These are phyloP conservation scores for Dichetophora obliterata DNA, from an alignment of 2,888 invertebrate genomes.

Conservation along the genomic window DNA sequence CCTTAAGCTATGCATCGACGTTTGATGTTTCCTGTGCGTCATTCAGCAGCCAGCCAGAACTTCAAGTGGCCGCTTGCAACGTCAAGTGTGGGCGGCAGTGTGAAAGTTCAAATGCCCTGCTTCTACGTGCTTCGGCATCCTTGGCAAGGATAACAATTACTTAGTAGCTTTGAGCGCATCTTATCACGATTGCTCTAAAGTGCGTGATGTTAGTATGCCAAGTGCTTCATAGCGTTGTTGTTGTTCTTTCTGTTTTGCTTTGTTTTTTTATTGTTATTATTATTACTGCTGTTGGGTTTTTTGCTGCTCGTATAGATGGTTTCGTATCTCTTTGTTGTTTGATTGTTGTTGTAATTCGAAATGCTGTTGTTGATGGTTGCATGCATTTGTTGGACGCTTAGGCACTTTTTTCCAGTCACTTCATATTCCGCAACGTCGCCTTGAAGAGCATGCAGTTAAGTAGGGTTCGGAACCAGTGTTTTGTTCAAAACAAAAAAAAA, in stretches of 20 bases:
- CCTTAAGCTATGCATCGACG: neutral
- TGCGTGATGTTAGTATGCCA: slow-evolving; percentile 8
- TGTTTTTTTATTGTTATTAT: slow-evolving; percentile 31
- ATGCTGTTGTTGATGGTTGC: neutral
- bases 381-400: slow-evolving; percentile 8
- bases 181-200: slow-evolving; percentile 26
- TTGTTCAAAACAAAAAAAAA: too few species aligned
- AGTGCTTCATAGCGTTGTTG: slow-evolving; percentile 41
- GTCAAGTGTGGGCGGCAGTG: neutral
- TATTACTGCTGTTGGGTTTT: slow-evolving; percentile 43
- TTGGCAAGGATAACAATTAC: slow-evolving; percentile 44
- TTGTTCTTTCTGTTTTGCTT: slow-evolving; percentile 49
- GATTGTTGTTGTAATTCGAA: neutral
- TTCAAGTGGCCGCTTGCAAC: neutral
- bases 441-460: neutral
- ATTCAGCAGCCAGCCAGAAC: too few species aligned
- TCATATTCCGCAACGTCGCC: neutral
- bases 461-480: too few species aligned
- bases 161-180: slow-evolving; percentile 37
- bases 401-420: neutral
- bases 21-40: neutral
- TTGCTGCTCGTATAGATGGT: slow-evolving; percentile 31
- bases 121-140: slow-evolving; percentile 43
- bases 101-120: neutral
- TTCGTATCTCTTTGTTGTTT: slow-evolving; percentile 25